Evolutionary conservation across 1,140 invertebrate species (phyloP).

Genomic region (Bursaphelenchus mucronatus): DNA sequence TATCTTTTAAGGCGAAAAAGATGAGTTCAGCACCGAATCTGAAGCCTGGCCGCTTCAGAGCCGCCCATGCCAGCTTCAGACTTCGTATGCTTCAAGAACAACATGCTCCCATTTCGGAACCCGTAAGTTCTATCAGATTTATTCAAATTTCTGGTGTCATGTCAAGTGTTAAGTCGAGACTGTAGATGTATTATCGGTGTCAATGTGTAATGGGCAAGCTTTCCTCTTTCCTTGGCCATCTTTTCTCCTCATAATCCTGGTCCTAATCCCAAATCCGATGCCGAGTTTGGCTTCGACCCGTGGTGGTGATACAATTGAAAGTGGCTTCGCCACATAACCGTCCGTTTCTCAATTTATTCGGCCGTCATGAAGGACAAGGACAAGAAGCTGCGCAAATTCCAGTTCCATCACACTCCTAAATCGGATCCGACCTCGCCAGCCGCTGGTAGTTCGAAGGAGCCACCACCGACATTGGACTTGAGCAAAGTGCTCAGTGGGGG

Average conservation of each 20-base stretch:
- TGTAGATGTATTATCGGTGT: neutral
- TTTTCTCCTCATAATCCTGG: neutral
- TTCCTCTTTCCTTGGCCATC: neutral
- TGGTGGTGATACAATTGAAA: neutral
- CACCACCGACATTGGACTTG: constrained; percentile 28
- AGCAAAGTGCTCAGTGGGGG: constrained; percentile 27
- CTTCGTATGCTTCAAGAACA: constrained; percentile 45
- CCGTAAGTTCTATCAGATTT: constrained; percentile 20
- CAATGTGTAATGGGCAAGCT: neutral
- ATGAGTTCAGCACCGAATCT: constrained; percentile 14
- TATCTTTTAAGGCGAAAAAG: neutral
- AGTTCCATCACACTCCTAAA: constrained; percentile 19
- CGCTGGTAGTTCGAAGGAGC: constrained; percentile 17
- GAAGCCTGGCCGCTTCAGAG: constrained; percentile 33
- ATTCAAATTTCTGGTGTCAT: neutral
- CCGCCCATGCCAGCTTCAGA: constrained; percentile 38
- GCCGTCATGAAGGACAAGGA: constrained; percentile 26
- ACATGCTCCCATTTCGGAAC: constrained; percentile 33
- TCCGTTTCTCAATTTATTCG: constrained; percentile 1
- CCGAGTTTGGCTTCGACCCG: constrained; percentile 1
- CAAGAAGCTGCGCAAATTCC: constrained; percentile 17
- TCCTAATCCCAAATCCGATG: constrained; percentile 15
- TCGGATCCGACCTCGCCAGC: constrained; percentile 33
- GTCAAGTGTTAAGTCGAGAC: neutral
- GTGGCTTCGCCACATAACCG: neutral